Conservation (phyloP, 2,113 vertebrate species). For the Mesoclemmys tuberculata region DNA sequence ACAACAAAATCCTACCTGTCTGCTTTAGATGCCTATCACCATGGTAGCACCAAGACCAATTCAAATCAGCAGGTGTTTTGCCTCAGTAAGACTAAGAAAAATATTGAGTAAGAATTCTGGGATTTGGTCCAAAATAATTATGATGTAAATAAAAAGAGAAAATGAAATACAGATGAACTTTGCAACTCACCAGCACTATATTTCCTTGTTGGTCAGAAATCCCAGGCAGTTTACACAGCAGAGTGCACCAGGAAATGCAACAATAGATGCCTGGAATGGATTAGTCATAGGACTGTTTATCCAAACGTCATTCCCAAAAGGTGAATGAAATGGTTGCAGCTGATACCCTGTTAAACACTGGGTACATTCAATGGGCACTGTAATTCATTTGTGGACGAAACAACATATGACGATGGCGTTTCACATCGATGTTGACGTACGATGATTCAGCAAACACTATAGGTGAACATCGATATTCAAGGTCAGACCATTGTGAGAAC, state of each 20-base stretch:
- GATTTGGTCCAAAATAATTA: not conserved
- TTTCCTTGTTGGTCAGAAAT: conserved; percentile 48
- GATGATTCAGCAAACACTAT: not conserved
- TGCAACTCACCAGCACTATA: not conserved
- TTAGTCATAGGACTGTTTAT: conserved; percentile 65
- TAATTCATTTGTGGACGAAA: rapidly evolving
- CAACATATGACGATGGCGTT: not conserved
- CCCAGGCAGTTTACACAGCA: conserved; percentile 28
- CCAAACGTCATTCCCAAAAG: conserved; percentile 62
- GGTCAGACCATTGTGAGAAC: not conserved
- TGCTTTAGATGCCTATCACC: not conserved
- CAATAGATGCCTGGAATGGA: conserved; percentile 44
- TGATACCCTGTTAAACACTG: not conserved
- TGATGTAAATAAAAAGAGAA: not conserved
- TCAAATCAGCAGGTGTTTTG: not conserved
- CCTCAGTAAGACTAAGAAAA: conserved; percentile 22
- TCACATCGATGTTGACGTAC: not conserved
- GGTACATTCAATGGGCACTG: not conserved
- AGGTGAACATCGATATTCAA: not conserved
- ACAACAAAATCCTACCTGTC: not conserved
- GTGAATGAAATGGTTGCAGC: conserved; percentile 12
- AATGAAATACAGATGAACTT: not conserved
- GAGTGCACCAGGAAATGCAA: conserved; percentile 55
- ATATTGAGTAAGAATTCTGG: not conserved
- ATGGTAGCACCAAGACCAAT: not conserved